A percentile compares a stretch with the other conserved stretches of the same genome.
These are phyloP conservation scores for Micromussa lordhowensis DNA, from an alignment of 92 coral and sea anemone genomes.

Conservation along the genomic window DNA sequence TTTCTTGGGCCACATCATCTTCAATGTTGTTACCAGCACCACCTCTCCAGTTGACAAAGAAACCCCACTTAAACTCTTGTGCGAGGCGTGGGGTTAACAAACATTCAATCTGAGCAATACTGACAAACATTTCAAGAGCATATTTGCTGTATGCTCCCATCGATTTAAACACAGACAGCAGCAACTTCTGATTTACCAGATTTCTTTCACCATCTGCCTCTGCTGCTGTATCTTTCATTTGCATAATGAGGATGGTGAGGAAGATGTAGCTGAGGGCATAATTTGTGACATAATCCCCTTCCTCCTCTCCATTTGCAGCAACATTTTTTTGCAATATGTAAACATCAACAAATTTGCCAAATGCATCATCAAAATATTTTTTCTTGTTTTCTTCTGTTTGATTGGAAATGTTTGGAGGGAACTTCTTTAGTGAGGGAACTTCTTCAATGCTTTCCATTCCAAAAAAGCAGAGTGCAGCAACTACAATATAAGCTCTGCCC, in stretches of 20 bases:
- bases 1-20: slow-evolving; percentile 60
- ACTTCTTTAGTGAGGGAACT: slow-evolving; percentile 48
- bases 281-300: slow-evolving; percentile 64
- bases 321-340: too few species aligned
- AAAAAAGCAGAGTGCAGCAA: slow-evolving; percentile 74
- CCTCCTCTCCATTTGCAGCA: too few species aligned
- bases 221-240: slow-evolving; percentile 76
- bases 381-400: slow-evolving; percentile 33
- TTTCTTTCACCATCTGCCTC: too few species aligned
- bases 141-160: slow-evolving; percentile 62
- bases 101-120: slow-evolving; percentile 58
- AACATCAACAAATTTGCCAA: too few species aligned
- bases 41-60: slow-evolving; percentile 74
- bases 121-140: too few species aligned
- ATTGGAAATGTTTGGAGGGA: slow-evolving; percentile 55
- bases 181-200: too few species aligned
- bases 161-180: too few species aligned
- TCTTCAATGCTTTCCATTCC: slow-evolving; percentile 72
- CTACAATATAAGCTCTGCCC: slow-evolving; percentile 74
- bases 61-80: slow-evolving; percentile 72
- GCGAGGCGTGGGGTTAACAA: slow-evolving; percentile 58
- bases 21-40: slow-evolving; percentile 66
- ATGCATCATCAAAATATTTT: slow-evolving; percentile 57
- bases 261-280: slow-evolving; percentile 69
- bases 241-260: slow-evolving; percentile 65